A percentile compares a stretch with the other conserved stretches of the same genome.
Evolutionary conservation across 2,888 invertebrate species (phyloP).

Genomic region (Calameuta idolon): DNA sequence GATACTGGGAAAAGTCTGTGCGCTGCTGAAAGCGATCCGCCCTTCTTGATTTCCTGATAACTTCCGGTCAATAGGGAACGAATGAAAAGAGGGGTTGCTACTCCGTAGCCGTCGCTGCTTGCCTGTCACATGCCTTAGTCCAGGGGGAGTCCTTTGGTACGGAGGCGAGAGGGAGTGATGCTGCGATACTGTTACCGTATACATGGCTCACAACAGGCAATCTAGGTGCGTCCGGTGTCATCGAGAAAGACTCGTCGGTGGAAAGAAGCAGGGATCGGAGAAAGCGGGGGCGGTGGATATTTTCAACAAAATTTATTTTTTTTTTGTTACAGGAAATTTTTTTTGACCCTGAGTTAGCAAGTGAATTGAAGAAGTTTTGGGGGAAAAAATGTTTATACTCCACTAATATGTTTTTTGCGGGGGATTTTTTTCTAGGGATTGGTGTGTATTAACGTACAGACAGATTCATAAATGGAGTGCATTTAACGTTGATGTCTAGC

Average conservation of each 20-base stretch:
- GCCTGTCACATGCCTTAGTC: background rate
- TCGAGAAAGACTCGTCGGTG: background rate
- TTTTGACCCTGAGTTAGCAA: background rate
- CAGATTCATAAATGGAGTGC: background rate
- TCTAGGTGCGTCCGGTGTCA: background rate
- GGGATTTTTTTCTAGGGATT: background rate
- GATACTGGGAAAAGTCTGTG: constrained; percentile 26
- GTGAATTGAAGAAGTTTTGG: background rate
- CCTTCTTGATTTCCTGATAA: background rate
- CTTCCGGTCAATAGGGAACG: background rate
- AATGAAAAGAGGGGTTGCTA: background rate
- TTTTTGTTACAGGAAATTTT: background rate
- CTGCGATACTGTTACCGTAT: constrained; percentile 11
- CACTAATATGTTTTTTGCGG: background rate
- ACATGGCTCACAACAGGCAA: background rate
- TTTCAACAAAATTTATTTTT: background rate
- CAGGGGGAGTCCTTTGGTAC: background rate
- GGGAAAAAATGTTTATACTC: background rate
- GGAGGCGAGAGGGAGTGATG: background rate
- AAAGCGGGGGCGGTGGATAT: background rate
- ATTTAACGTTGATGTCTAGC: background rate
- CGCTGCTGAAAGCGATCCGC: constrained; percentile 4
- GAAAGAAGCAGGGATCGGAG: background rate
- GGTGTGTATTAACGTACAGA: background rate
- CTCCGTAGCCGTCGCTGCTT: background rate